Conservation (phyloP, 2,888 invertebrate genomes). For the Rugalucina vietnamica region DNA sequence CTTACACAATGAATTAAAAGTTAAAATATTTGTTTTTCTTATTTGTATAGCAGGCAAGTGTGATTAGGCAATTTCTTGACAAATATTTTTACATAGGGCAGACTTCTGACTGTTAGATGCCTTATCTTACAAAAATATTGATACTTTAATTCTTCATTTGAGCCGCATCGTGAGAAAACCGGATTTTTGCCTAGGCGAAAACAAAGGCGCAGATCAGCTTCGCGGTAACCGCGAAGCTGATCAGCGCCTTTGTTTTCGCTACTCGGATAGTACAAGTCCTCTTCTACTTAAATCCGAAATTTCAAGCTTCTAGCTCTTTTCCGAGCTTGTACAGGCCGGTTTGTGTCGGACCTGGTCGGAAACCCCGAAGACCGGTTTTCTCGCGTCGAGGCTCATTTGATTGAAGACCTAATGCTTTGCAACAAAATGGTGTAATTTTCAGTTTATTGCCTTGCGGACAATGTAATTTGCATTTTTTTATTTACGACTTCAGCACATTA, state of each 20-base stretch:
- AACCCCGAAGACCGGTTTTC: too few species aligned
- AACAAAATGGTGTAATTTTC: constrained; percentile 1
- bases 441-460: background rate
- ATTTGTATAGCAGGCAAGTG: background rate
- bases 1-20: background rate
- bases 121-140: constrained; percentile 11
- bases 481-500: background rate
- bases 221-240: too few species aligned
- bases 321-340: too few species aligned
- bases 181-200: too few species aligned
- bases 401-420: background rate
- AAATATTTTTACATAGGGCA: constrained; percentile 5
- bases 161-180: too few species aligned
- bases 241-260: too few species aligned
- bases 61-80: background rate
- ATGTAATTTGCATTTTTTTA: constrained; percentile 12
- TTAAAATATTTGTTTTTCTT: background rate
- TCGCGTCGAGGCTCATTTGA: too few species aligned
- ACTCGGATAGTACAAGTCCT: too few species aligned
- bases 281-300: too few species aligned
- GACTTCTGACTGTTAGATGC: background rate
- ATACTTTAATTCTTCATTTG: constrained; percentile 1
- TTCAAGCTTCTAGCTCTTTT: too few species aligned
- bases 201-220: too few species aligned
- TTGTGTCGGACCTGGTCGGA: too few species aligned